Evolutionary conservation across 1,140 invertebrate genomes (phyloP), one percentile per base, ranked within the genome.

Genomic region (Drosophila teissieri): DNA sequence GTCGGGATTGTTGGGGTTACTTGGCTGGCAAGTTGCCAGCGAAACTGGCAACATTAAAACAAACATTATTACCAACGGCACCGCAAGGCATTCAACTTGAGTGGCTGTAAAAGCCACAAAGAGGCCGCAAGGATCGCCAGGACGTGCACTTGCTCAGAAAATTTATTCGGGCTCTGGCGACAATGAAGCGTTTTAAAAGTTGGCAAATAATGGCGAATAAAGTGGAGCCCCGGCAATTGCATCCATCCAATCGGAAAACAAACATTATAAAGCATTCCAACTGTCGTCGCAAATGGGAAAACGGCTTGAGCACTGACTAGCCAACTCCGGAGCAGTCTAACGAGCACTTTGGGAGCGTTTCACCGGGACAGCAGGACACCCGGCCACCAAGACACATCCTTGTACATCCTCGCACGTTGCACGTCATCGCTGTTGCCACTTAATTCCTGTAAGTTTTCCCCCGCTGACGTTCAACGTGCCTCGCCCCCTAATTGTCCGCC

Each of bases 31-130:
- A 36, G 40, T 17, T 36, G 73, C 73, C 73, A 76, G 36, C 36
- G 24, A 69, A 68, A 53, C 73, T 78, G 79, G 73, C 68, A 78
- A 73, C 58, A 73, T 82, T 82, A 78, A 81, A 61, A 56, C 48
- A 55, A 78, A 78, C 77, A 69, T 69, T 79, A 63, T 67, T 53
- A 65, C 65, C 76, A 84, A 72, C 58, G 53, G 55, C 76, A 61
- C 76, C 80, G 65, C 79, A 62, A 88, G 84, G 61, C 83, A 88
- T 86, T 83, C 63, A 86, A 73, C 79, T 89, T 86, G 65, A 86
- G 83, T 86, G 79, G 83, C 79, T 82, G 75, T 88, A 88, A 86
- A 82, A 65, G 83, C 62, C 78, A 40, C 65, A 63, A 82, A 63
- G 49, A 49, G 60, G 62, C 45, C 58, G 55, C 55, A 69, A 70